A percentile compares a stretch with the other conserved stretches of the same genome.
phyloP scores from a whole-genome alignment of 1,140 invertebrate genomes.

The Bombus waltoni region DNA sequence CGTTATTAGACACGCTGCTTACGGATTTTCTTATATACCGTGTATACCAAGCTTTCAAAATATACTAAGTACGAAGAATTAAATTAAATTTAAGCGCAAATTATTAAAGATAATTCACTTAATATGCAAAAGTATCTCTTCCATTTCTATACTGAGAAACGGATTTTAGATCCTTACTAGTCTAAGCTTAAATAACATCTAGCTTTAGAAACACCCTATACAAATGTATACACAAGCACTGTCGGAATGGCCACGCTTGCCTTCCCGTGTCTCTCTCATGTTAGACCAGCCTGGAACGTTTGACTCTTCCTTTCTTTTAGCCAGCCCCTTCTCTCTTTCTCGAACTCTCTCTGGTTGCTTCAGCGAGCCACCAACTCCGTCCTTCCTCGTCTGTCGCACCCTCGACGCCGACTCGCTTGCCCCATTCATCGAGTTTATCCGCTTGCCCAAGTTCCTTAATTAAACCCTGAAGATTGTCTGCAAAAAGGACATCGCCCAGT shows the following conservation, averaged over 20 bases:
- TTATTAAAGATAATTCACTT: no score
- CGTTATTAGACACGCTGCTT: no score
- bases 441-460: slow-evolving; percentile 81
- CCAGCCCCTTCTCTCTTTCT: slow-evolving; percentile 13
- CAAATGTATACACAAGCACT: background rate
- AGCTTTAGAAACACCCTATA: background rate
- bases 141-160: no score
- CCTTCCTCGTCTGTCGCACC: slow-evolving; percentile 21
- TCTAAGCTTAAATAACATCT: no score
- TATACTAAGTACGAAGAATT: no score
- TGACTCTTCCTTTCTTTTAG: slow-evolving; percentile 63
- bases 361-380: background rate
- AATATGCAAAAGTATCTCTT: no score
- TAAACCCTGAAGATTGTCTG: slow-evolving; percentile 82
- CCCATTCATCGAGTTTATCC: slow-evolving; percentile 81
- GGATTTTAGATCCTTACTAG: no score
- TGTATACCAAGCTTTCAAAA: no score
- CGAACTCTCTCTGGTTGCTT: slow-evolving; percentile 65
- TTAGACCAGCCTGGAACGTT: slow-evolving; percentile 71
- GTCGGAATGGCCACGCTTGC: slow-evolving; percentile 41
- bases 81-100: no score
- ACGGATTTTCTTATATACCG: no score
- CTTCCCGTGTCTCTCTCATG: slow-evolving; percentile 54
- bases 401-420: slow-evolving; percentile 35
- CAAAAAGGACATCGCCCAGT: slow-evolving; percentile 80